Evolutionary conservation across 2,888 invertebrate genomes (phyloP), one percentile per base, ranked within the genome.

Genomic region (Cosmia trapezina): DNA sequence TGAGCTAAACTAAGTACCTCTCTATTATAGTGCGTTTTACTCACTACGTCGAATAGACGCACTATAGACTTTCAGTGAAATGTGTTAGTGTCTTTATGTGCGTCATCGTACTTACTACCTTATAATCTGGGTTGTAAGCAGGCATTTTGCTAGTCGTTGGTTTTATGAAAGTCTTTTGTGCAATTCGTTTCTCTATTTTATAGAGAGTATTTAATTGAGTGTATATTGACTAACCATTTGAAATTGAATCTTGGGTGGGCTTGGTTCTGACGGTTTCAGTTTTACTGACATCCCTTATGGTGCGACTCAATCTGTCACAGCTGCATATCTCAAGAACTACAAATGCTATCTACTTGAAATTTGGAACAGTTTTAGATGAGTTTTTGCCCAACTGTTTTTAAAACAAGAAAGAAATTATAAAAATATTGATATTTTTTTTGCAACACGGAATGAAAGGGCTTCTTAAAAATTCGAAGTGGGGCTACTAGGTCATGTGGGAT

Each of bases 1-100:
- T 80, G 33, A 73, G 60, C 54, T 64, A 57, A 5, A n/a, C n/a
- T n/a, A n/a, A 45, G 53, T 70, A 79, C 83, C 76, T 81, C 77
- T 65, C 77, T 74, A 66, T 70, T 71, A 63, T 67, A 65, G 62
- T 65, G 64, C 65, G 59, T 73, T 64, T 43, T 69, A 64, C 66
- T 81, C 63, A 80, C 62, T 67, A 41, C 41, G 22, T 49, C 37
- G 28, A 41, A 45, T 41, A 70, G n/a, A 60, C 60, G 37, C 57
- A 65, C 65, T 83, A 54, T 47, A 65, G 61, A 71, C 28, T 54
- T 45, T 0, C 17, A 63, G 49, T 37, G n/a, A 64, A 56, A 49
- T 77, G 62, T 45, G 47, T 61, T 56, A 51, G 22, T 51, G 37
- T 33, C 45, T 77, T 12, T 81, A 63, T 78, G 6, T 41, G 37